phyloP scores from a whole-genome alignment of 2,797 vertebrate species.

The Hephaestus fuliginosus region DNA sequence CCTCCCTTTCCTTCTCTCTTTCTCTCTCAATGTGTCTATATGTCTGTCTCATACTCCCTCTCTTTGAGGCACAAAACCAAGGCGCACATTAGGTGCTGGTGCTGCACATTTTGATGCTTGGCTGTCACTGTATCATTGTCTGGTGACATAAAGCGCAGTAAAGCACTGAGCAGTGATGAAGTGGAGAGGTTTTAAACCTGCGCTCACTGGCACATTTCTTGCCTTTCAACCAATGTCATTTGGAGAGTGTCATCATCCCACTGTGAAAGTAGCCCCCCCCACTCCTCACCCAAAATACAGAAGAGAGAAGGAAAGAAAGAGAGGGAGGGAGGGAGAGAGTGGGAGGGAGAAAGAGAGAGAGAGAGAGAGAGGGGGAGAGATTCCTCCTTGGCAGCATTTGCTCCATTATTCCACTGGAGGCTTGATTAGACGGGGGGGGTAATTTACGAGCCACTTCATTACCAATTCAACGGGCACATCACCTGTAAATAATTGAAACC shows the following conservation, averaged over 20 bases:
- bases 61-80: conserved; percentile 73
- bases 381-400: conserved; percentile 66
- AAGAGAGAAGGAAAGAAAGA: conserved; percentile 31
- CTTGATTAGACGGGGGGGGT: conserved; percentile 84
- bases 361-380: conserved; percentile 17
- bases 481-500: conserved; percentile 89
- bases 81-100: conserved; percentile 74
- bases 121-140: conserved; percentile 80
- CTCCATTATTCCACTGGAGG: conserved; percentile 83
- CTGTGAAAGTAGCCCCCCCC: conserved; percentile 56
- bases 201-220: conserved; percentile 76
- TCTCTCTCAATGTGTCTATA: conserved; percentile 42
- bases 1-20: neutral
- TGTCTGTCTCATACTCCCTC: conserved; percentile 57
- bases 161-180: conserved; percentile 79
- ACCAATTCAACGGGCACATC: conserved; percentile 85
- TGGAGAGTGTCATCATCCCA: conserved; percentile 74
- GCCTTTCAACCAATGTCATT: conserved; percentile 82
- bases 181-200: conserved; percentile 80
- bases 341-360: conserved; percentile 6
- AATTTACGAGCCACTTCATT: conserved; percentile 86
- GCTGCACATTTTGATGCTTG: conserved; percentile 80
- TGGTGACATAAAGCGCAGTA: conserved; percentile 79
- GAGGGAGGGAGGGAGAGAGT: neutral
- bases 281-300: conserved; percentile 57